Base-by-base conservation (phyloP, 2,888 invertebrate species). In the Aspidiotus destructor region DNA sequence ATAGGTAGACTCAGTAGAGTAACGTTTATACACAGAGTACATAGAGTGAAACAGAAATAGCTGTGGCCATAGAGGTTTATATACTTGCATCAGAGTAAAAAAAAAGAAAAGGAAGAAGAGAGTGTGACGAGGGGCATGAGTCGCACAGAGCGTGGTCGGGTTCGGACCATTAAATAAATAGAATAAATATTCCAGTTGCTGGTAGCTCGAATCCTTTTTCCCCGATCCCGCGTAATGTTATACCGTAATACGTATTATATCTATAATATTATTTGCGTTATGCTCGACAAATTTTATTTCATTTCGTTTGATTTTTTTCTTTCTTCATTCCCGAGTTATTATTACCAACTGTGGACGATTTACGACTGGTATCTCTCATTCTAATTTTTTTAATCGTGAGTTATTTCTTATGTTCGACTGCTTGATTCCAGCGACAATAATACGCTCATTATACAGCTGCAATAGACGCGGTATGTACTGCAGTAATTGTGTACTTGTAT, bases 101-200 rank as follows among this genome's bases (percentile, higher is more conserved):
- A 44, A n/a, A 48, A 11, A 48, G 48, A 48, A 11, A 48, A 11
- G 48, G 48, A 48, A 11, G 48, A n/a, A 11, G 48, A 48, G n/a
- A 48, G 48, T 13, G 48, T 48, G 48, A 48, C 11, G 48, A 28
- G 28, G 28, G 28, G 28, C 28, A 28, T 28, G 28, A 28, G 28
- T 28, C 28, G 28, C 28, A 28, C 28, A 28, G 28, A 28, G 28
- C 28, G 10, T n/a, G 48, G 48, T 48, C 48, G 48, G 48, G 28
- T 58, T 58, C 58, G 40, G 58, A 40, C 58, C 58, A 58, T 58
- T 58, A 58, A 58, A 58, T 58, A 58, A 58, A 58, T 58, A 40
- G 28, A 58, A 58, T 58, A 9, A 28, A 16, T 58, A 58, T 58
- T 58, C 28, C 40, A 48, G 10, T n/a, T n/a, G 48, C 48, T 28